phyloP scores from a whole-genome alignment of 2,888 invertebrate genomes.

The Eupithecia insigniata region DNA sequence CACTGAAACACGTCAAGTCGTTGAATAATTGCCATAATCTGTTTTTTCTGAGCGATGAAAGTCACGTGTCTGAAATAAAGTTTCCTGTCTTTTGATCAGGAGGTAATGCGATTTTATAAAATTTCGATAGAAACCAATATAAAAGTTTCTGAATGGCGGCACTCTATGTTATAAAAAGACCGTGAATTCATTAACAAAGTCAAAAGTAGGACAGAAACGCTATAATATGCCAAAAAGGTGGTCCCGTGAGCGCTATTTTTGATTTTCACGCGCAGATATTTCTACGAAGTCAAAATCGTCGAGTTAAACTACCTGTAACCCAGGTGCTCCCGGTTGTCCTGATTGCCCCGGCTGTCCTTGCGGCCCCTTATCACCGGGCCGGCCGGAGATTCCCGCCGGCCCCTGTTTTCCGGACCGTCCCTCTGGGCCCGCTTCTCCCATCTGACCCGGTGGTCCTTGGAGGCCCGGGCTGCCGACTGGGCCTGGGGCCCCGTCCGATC shows the following conservation, averaged over 20 bases:
- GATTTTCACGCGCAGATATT: neutral
- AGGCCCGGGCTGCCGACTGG: slow-evolving; percentile 86
- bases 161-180: neutral
- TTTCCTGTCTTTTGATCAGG: too few species aligned
- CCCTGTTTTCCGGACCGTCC: slow-evolving; percentile 88
- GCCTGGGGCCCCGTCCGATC: slow-evolving; percentile 89
- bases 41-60: too few species aligned
- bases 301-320: slow-evolving; percentile 83
- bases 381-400: slow-evolving; percentile 88
- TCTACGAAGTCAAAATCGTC: neutral
- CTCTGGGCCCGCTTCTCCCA: slow-evolving; percentile 84
- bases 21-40: neutral
- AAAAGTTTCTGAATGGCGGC: too few species aligned
- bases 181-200: too few species aligned
- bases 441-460: slow-evolving; percentile 86
- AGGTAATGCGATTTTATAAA: too few species aligned
- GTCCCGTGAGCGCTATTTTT: neutral
- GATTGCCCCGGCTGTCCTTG: slow-evolving; percentile 87
- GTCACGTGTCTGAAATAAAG: too few species aligned
- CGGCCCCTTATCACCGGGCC: slow-evolving; percentile 91
- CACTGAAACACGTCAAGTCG: neutral
- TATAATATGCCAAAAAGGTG: neutral
- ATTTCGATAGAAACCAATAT: too few species aligned
- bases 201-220: too few species aligned
- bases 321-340: slow-evolving; percentile 87